Percentiles rank a stretch among this genome's conserved stretches.
These are phyloP conservation scores for Corythoichthys intestinalis DNA, from an alignment of 2,113 vertebrate genomes.

Conservation along the genomic window DNA sequence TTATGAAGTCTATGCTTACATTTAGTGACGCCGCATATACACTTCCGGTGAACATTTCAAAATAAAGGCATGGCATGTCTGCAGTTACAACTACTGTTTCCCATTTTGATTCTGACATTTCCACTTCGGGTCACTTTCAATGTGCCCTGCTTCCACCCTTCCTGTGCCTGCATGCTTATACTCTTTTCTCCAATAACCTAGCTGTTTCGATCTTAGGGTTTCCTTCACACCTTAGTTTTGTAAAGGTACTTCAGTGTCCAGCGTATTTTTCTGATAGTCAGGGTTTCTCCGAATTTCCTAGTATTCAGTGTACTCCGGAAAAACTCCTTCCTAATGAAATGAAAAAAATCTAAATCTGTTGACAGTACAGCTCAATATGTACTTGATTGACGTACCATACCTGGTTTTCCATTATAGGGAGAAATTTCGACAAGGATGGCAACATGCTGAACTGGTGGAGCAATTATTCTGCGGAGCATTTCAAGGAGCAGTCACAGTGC, in stretches of 20 bases:
- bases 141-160: background rate
- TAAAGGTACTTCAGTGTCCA: background rate
- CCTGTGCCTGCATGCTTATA: no score
- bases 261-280: background rate
- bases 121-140: no score
- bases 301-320: background rate
- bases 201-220: background rate
- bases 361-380: slow-evolving; percentile 11
- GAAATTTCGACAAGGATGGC: slow-evolving; percentile 92
- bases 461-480: slow-evolving; percentile 86
- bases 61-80: no score
- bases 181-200: no score
- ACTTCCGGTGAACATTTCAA: no score
- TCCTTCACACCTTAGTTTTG: background rate
- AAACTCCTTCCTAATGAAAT: background rate
- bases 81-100: no score
- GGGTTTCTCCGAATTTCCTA: background rate
- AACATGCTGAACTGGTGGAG: slow-evolving; percentile 99
- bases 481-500: slow-evolving; percentile 87
- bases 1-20: no score
- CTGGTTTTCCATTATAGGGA: slow-evolving; percentile 71
- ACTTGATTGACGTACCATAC: background rate
- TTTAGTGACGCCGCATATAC: no score
- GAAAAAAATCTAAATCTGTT: background rate
- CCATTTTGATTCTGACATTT: background rate